Evolutionary conservation across 2,888 invertebrate species (phyloP).

Genomic region (Amiota minor): DNA sequence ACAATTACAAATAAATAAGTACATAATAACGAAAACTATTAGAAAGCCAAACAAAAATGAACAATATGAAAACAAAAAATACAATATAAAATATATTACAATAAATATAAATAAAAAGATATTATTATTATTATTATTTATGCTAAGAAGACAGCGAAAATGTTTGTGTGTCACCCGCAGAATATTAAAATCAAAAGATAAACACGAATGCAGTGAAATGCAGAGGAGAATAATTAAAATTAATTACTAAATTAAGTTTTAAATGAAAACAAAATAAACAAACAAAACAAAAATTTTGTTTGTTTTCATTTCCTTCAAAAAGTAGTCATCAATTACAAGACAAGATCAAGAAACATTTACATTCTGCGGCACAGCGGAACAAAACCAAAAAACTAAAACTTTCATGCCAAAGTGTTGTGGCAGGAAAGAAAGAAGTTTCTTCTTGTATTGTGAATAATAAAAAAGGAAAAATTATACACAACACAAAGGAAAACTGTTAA

Average conservation of each 20-base stretch:
- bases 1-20: conserved; percentile 3
- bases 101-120: background rate
- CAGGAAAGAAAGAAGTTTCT: too few relatives aligned
- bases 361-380: too few relatives aligned
- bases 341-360: too few relatives aligned
- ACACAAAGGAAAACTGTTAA: conserved; percentile 7
- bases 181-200: conserved; percentile 1
- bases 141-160: conserved; percentile 6
- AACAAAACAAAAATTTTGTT: too few relatives aligned
- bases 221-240: too few relatives aligned
- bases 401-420: too few relatives aligned
- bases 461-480: conserved; percentile 18
- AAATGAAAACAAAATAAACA: too few relatives aligned
- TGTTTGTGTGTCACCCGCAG: background rate
- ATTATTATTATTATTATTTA: conserved; percentile 15
- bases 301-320: too few relatives aligned
- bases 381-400: too few relatives aligned
- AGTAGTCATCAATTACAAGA: too few relatives aligned
- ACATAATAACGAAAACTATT: conserved; percentile 17
- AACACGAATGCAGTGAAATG: background rate
- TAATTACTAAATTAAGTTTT: too few relatives aligned
- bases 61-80: conserved; percentile 31
- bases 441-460: background rate
- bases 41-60: conserved; percentile 19
- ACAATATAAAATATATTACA: conserved; percentile 11